Percentiles rank a stretch among this genome's conserved stretches.
phyloP scores from a whole-genome alignment of 2,113 vertebrate genomes.

The Trichechus manatus region DNA sequence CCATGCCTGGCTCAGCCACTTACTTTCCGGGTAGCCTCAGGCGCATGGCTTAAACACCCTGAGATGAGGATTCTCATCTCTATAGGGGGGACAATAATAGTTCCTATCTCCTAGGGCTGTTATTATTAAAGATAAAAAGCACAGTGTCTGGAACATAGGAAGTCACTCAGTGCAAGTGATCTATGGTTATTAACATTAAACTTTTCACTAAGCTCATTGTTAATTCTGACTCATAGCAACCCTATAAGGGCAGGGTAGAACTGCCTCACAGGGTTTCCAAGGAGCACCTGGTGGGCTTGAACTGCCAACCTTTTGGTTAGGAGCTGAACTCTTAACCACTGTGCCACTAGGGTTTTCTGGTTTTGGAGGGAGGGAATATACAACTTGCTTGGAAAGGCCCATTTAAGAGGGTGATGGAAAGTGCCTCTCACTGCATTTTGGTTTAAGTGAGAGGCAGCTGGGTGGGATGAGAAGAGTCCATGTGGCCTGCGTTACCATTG shows the following conservation, averaged over 20 bases:
- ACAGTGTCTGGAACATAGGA: neutral
- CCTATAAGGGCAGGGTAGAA: no score
- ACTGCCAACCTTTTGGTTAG: no score
- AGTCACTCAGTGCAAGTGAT: neutral
- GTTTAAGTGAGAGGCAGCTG: neutral
- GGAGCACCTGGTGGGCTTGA: no score
- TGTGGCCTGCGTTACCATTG: neutral
- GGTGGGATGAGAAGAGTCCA: neutral
- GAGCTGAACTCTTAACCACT: no score
- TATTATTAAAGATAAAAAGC: neutral
- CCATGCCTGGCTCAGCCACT: neutral
- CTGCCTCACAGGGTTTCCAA: no score
- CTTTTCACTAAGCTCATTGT: no score
- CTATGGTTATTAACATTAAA: no score
- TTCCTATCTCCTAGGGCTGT: neutral
- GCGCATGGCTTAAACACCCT: fast-evolving
- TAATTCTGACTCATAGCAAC: no score
- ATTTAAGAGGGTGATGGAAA: fast-evolving
- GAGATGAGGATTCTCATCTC: neutral
- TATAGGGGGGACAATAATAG: fast-evolving
- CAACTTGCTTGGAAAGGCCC: no score
- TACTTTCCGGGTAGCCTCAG: neutral
- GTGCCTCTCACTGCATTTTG: neutral
- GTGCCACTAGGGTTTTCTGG: no score
- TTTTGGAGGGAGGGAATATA: neutral